Base-by-base conservation (phyloP, 2,113 vertebrate species). In the Montifringilla adamsi region DNA sequence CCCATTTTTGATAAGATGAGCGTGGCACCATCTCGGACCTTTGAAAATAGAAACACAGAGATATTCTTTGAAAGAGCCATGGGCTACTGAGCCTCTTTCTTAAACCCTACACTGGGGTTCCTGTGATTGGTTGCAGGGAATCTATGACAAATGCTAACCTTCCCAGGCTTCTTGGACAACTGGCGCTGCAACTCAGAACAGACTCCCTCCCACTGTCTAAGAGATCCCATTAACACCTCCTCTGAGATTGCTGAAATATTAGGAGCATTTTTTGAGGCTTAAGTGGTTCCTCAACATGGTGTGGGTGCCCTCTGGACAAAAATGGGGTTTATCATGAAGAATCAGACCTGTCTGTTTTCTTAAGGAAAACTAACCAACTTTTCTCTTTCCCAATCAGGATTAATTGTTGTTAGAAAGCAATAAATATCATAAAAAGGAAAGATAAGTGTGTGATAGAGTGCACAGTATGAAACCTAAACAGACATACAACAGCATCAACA, bases 21-120 rank as follows among this genome's bases (percentile, higher is more conserved):
- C 0, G 98, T 99, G 94, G 99, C 99, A 50, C 99, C 99, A 31
- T 99, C 99, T 82, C 99, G 98, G 56, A 99, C 99, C 99, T 99
- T 97, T 39, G 97, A 98, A 67, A 97, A 95, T 23, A 87, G 19
- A 80, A 80, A 87, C 37, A 80, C 3, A 44, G 62, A n/a, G 58
- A 46, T 60, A 39, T 82, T 66, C 67, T 30, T 67, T 0, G 0
- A 58, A 69, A 69, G 55, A 82, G 59, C 13, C 19, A 19, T 0
- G 1, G 3, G 12, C 37, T 35, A 27, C 13, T 55, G 60, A 49
- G n/a, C 30, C 43, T 87, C 46, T 10, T 91, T 74, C 26, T 75
- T 49, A 69, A 58, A 24, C 74, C 0, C 2, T n/a, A 46, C 76
- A 22, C 44, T 70, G 60, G 0, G 1, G 7, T 41, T 88, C 86